Base-by-base conservation (phyloP, 2,888 invertebrate species). In the Brachynemurus nebulosus region DNA sequence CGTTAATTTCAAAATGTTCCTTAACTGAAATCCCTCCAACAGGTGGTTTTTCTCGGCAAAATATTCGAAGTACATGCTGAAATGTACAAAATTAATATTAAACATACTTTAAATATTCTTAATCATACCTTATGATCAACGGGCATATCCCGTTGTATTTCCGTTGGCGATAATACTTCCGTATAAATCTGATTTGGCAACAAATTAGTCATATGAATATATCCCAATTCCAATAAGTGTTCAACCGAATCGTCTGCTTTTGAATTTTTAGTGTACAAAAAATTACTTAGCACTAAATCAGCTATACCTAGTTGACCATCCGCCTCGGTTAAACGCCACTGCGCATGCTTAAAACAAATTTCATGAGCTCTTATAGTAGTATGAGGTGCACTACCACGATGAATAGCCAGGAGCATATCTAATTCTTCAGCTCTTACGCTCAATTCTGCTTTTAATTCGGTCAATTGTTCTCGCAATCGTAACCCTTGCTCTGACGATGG, bases 21-120 rank as follows among this genome's bases (percentile, higher is more conserved):
- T 97, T 98, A 11, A 98, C 92, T 0, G 93, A 88, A 54, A 98
- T 98, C 2, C 98, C 98, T n/a, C 95, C 96, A 5, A 97, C 97
- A 0, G 93, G 95, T 37, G 92, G 90, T 52, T 88, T 84, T 66
- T 97, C 97, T 47, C 95, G 75, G 55, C 97, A 96, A 66, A 95
- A 91, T 38, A 98, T 86, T 50, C 97, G 75, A 50, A 98, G 67
- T 16, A 95, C 90, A 57, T 92, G 80, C 67, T 66, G 63, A 51
- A 59, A 58, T 38, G 40, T 23, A n/a, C n/a, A 25, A 40, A 35
- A 3, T n/a, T 40, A 40, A 14, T 11, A 23, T 36, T 19, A 16
- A 17, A 18, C 12, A 9, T 11, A 45, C 21, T 35, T 16, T 38
- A 21, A 44, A 19, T 2, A 16, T 18, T 20, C n/a, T 16, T 23